These are phyloP conservation scores for Chrysogorgia sp. DNA, from an alignment of 92 coral and sea anemone genomes.

Conservation along the genomic window DNA sequence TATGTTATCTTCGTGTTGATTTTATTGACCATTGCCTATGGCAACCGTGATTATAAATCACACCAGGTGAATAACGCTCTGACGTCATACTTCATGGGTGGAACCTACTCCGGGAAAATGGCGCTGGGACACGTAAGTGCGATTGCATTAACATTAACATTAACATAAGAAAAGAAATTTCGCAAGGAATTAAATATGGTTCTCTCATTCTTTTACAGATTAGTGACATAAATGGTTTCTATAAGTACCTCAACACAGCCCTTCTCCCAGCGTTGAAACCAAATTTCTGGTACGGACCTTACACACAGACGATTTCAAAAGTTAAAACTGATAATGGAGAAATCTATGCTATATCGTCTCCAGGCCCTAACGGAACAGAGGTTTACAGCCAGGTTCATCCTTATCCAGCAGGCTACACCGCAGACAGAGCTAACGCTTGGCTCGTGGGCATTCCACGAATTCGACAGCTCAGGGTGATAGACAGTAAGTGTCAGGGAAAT, in stretches of 20 bases:
- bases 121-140: constrained; percentile 65
- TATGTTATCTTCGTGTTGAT: constrained; percentile 73
- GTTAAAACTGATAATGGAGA: constrained; percentile 11
- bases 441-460: constrained; percentile 72
- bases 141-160: too few species aligned
- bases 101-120: constrained; percentile 59
- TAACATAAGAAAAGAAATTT: too few species aligned
- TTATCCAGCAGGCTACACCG: constrained; percentile 68
- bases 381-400: constrained; percentile 32
- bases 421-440: constrained; percentile 80
- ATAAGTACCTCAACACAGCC: constrained; percentile 67
- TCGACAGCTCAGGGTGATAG: constrained; percentile 74
- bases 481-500: constrained; percentile 58
- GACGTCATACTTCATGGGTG: constrained; percentile 58
- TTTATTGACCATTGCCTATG: constrained; percentile 80
- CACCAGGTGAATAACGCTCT: constrained; percentile 70
- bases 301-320: not conserved
- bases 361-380: constrained; percentile 16
- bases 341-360: not conserved
- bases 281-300: constrained; percentile 57
- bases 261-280: constrained; percentile 72
- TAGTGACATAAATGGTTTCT: constrained; percentile 55
- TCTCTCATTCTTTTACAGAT: constrained; percentile 47
- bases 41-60: constrained; percentile 82
- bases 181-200: too few species aligned